Base-by-base conservation (phyloP, 1,140 invertebrate genomes). In the Cotesia typhae region DNA sequence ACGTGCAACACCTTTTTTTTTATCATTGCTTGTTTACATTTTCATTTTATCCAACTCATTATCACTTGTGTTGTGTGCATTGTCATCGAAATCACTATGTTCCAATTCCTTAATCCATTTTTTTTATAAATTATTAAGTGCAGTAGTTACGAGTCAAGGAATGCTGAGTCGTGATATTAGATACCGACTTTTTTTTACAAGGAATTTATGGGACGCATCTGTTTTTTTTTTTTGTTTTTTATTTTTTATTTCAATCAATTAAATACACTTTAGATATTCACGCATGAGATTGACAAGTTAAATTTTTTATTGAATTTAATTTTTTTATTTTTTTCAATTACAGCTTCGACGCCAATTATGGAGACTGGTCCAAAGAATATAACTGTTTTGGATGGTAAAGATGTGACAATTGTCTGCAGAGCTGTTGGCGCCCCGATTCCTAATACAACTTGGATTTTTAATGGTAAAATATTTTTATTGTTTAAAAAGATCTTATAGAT, bases 361-460 rank as follows among this genome's bases (percentile, higher is more conserved):
- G 92, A 94, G 84, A 88, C 87, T 35, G 88, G 91, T 52, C 97
- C 96, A 2, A 87, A 92, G 81, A 97, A 98, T 89, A 84, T 93
- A 14, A 98, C 96, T 2, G 92, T 97, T 70, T 86, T 97, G 71
- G 96, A 97, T 86, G 95, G 95, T 17, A 95, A 96, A 85, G 95
- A 97, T 88, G 95, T 93, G 47, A 94, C 93, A 17, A 90, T 98
- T 68, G 90, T 88, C 17, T 98, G 97, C 85, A 88, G 93, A 77
- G 96, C 95, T 9, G 90, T 92, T 37, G 96, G 96, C 51, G 95
- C 96, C 1, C 96, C 96, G 12, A 90, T 91, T 73, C 96, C 97
- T 2, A 96, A 94, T 80, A 90, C 94, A n/a, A 94, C 94, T 5
- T 99, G 97, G 97, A 92, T 93, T 79, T 94, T 92, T 81, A 94